Base-by-base conservation (phyloP, 2,797 vertebrate genomes). In the Tadarida brasiliensis region DNA sequence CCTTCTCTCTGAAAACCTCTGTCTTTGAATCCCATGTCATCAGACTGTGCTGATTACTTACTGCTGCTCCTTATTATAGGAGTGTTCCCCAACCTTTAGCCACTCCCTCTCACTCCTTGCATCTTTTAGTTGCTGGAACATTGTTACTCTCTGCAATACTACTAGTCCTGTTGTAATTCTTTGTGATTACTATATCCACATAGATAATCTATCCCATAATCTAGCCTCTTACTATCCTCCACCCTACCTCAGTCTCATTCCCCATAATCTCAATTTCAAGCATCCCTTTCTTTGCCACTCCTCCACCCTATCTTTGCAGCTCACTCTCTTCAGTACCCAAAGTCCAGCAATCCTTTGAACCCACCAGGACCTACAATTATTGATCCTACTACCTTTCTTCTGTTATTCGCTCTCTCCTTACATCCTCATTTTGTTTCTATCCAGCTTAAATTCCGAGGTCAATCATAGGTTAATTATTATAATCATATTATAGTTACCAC, bases 81-180 rank as follows among this genome's bases (percentile, higher is more conserved):
- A n/a, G 39, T 82, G 44, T 68, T 90, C 73, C 49, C 33, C 20
- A 33, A 20, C 6, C 63, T 94, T 39, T 84, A n/a, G 44, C 68
- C 68, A 74, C 44, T 88, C 26, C n/a, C 51, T 77, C 51, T 84
- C 39, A 57, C 85, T 82, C 65, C 80, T 85, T 83, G 24, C 15
- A 49, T 93, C 28, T 96, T 93, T 91, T 77, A 49, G 26, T 95
- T 95, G 73, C 61, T 86, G 24, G 35, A n/a, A 86, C 17, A 63
- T 77, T 89, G 57, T 90, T 68, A 78, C 56, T 76, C 76, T 89
- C 30, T 77, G 33, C n/a, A 65, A 0, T 73, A 44, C n/a, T 85
- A 20, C 12, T 68, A 30, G 17, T 80, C 76, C 39, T 76, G 7
- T 80, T 68, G 26, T 24, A 78, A 56, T 91, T 93, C 57, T 81